These are phyloP conservation scores for Sorex fumeus DNA, from an alignment of 2,113 vertebrate species.

Conservation along the genomic window DNA sequence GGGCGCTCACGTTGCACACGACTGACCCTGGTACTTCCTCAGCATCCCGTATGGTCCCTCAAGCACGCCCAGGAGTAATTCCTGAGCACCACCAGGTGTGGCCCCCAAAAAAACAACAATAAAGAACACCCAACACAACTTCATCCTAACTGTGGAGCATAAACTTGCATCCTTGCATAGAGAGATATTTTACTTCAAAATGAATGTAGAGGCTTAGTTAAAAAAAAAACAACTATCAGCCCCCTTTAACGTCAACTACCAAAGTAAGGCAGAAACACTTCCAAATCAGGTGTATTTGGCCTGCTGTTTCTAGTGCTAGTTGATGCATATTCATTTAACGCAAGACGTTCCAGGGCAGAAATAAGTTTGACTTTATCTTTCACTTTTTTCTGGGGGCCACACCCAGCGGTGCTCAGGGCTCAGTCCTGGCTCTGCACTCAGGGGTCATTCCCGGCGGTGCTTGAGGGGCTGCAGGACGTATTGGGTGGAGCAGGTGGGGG, in stretches of 20 bases:
- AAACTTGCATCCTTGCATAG: background rate
- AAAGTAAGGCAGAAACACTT: background rate
- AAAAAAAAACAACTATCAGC: background rate
- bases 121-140: too few species aligned
- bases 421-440: too few species aligned
- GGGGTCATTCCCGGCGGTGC: too few species aligned
- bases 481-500: too few species aligned
- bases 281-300: background rate
- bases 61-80: too few species aligned
- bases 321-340: too few species aligned
- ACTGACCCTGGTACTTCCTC: too few species aligned
- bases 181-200: constrained; percentile 42
- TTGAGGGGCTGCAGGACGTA: too few species aligned
- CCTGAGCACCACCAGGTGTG: too few species aligned
- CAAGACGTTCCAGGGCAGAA: background rate
- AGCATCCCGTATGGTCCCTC: too few species aligned
- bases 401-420: too few species aligned
- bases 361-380: background rate
- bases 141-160: background rate
- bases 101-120: background rate
- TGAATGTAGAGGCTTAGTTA: background rate
- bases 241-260: constrained; percentile 8
- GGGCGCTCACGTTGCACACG: too few species aligned
- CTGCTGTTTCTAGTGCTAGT: background rate
- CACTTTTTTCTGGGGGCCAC: background rate